phyloP scores from a whole-genome alignment of 2,113 vertebrate species.

The Rhombomys opimus region DNA sequence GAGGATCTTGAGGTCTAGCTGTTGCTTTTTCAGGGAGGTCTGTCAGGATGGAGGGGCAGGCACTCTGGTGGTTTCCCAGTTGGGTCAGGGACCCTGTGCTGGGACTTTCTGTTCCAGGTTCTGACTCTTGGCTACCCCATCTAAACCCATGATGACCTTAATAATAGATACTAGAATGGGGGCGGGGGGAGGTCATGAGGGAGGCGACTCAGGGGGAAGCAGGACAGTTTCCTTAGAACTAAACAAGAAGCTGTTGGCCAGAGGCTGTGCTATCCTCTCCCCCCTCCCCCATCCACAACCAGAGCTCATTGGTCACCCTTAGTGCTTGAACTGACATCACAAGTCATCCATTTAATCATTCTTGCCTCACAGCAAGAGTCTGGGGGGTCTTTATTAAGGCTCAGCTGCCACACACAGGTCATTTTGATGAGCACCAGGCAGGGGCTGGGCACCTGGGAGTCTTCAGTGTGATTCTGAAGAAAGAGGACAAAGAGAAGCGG shows the following conservation, averaged over 20 bases:
- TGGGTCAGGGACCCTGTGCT: constrained; percentile 31
- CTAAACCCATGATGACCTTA: constrained; percentile 62
- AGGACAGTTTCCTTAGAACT: neutral
- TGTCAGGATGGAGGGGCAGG: neutral
- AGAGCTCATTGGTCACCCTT: neutral
- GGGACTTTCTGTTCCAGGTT: constrained; percentile 75
- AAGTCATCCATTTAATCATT: no score
- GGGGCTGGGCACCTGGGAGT: neutral
- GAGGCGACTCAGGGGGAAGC: neutral
- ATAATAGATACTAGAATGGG: neutral
- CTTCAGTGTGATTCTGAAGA: neutral
- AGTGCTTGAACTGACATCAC: neutral
- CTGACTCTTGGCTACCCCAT: neutral
- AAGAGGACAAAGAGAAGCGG: neutral
- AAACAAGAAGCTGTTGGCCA: neutral
- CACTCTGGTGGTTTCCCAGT: constrained; percentile 77
- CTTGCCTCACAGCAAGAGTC: no score
- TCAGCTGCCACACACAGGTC: neutral
- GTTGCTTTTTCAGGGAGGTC: constrained; percentile 26
- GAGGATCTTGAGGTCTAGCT: constrained; percentile 24
- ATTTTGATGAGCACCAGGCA: neutral
- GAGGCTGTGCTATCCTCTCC: neutral
- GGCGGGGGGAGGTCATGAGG: neutral
- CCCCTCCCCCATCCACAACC: no score
- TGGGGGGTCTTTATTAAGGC: neutral